phyloP scores from a whole-genome alignment of 2,797 vertebrate species.

The Nyctibius grandis region DNA sequence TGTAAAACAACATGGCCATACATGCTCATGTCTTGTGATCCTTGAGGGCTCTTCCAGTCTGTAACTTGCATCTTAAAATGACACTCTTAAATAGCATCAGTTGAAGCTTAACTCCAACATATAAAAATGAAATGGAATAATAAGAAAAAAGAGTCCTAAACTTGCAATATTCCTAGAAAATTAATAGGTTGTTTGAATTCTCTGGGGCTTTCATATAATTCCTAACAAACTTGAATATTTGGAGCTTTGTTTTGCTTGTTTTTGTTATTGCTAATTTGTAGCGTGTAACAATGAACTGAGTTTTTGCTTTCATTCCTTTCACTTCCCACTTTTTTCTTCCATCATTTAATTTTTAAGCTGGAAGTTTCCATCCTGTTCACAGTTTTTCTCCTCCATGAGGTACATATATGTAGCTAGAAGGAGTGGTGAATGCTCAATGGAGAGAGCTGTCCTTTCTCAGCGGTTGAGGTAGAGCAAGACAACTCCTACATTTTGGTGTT shows the following conservation, averaged over 20 bases:
- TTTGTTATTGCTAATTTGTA: neutral
- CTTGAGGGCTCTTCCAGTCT: neutral
- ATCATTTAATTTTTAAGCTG: neutral
- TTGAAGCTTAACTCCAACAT: neutral
- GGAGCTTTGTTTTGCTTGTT: neutral
- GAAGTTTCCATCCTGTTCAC: neutral
- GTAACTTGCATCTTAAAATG: neutral
- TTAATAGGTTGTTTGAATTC: neutral
- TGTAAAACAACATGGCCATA: neutral
- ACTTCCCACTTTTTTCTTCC: neutral
- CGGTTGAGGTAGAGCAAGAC: neutral
- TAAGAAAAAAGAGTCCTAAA: neutral
- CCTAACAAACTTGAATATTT: neutral
- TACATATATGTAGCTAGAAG: neutral
- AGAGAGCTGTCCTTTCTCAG: neutral
- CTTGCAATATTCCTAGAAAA: neutral
- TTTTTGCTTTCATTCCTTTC: neutral
- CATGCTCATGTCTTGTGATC: neutral
- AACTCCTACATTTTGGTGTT: neutral
- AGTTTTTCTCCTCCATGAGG: neutral
- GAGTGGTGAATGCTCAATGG: neutral
- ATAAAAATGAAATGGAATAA: neutral
- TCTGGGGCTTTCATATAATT: neutral
- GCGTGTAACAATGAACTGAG: neutral
- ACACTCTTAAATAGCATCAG: neutral